Evolutionary conservation across 2,888 invertebrate genomes (phyloP).

Genomic region (Eretmocerus hayati): DNA sequence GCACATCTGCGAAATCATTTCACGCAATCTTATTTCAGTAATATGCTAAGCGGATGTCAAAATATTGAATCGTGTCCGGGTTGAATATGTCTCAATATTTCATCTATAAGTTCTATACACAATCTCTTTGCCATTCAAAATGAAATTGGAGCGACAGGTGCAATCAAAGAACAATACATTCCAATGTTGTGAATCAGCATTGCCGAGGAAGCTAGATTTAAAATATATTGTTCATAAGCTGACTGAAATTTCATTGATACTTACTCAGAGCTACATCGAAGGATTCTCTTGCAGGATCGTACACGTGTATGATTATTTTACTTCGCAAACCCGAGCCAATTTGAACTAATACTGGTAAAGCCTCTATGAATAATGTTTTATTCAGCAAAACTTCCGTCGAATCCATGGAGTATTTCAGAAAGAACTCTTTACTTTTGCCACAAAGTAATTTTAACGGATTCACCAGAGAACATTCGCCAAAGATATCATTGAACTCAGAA

Average conservation of each 20-base stretch:
- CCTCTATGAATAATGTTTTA: constrained; percentile 14
- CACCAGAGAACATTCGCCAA: constrained; percentile 16
- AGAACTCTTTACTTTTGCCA: constrained; percentile 2
- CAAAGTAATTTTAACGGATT: constrained; percentile 16
- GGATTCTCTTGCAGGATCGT: constrained; percentile 2
- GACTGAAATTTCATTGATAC: constrained; percentile 7
- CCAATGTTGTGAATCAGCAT: too few relatives aligned
- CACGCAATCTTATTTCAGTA: too few relatives aligned
- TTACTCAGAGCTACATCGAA: constrained; percentile 13
- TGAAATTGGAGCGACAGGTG: too few relatives aligned
- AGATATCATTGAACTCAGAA: constrained; percentile 1
- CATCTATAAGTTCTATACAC: too few relatives aligned
- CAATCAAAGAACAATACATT: too few relatives aligned
- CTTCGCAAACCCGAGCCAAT: constrained; percentile 16
- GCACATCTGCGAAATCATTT: constrained; percentile 26
- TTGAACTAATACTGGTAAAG: constrained; percentile 14
- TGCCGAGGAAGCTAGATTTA: too few relatives aligned
- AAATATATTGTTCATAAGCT: too few relatives aligned
- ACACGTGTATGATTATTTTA: constrained; percentile 18
- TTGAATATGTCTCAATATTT: too few relatives aligned
- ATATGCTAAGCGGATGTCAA: too few relatives aligned
- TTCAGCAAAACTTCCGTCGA: constrained; percentile 7
- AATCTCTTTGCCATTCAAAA: too few relatives aligned
- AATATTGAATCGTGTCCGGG: too few relatives aligned
- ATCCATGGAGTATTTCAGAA: constrained; percentile 3